Percentiles rank a stretch among this genome's conserved stretches.
These are phyloP conservation scores for Stomatorhinus ivindoensis DNA, from an alignment of 2,113 vertebrate genomes.

Conservation along the genomic window DNA sequence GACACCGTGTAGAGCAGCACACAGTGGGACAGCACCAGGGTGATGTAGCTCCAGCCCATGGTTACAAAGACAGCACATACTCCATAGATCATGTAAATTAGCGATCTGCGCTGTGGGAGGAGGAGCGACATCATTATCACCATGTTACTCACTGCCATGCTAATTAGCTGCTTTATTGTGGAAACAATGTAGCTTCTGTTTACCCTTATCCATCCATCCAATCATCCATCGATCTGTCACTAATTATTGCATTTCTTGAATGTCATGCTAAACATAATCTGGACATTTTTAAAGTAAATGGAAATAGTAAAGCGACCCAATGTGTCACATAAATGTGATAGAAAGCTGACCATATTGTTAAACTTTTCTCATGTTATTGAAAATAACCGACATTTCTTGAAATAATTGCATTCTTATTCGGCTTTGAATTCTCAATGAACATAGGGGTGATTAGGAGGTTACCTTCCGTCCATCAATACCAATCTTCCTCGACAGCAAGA, in stretches of 20 bases:
- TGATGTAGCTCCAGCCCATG: conserved; percentile 81
- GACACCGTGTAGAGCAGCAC: conserved; percentile 75
- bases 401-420: not conserved
- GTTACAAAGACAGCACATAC: conserved; percentile 69
- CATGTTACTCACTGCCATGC: not conserved
- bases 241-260: not conserved
- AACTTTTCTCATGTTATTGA: not conserved
- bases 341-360: not conserved
- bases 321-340: not conserved
- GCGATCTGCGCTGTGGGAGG: conserved; percentile 76
- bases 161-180: not conserved
- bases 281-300: not conserved
- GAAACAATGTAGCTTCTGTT: not conserved
- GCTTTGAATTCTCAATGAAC: not conserved
- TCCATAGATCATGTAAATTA: conserved; percentile 80
- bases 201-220: not conserved
- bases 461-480: conserved; percentile 60
- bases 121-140: conserved; percentile 1
- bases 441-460: conserved; percentile 28
- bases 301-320: not conserved
- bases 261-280: not conserved
- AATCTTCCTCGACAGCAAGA: conserved; percentile 54
- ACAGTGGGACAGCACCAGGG: conserved; percentile 84
- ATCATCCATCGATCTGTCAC: not conserved
- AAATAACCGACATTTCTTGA: not conserved